Evolutionary conservation across 1,140 invertebrate species (phyloP), one percentile per base, ranked within the genome.

Genomic region (Leptinotarsa undecemlineata): DNA sequence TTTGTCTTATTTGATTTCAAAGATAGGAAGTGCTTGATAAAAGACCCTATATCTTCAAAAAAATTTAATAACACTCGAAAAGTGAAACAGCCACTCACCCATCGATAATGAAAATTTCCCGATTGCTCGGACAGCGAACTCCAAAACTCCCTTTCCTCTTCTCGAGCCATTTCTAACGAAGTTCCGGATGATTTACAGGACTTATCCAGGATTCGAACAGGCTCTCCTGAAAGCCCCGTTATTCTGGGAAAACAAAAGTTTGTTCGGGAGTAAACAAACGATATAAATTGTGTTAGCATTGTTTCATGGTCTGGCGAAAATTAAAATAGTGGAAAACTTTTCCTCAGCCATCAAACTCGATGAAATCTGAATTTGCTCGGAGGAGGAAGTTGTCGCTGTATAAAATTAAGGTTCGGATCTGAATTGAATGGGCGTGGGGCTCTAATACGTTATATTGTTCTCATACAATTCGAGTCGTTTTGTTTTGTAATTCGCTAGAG

Each of bases 391-490:
- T 57, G 51, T 19, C n/a, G 15, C n/a, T 57, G 51, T 57, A 57
- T 57, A 57, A 57, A 57, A 19, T 57, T 57, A 19, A 57, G 15
- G 15, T 57, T 57, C 51, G 51, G 51, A 57, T 57, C n/a, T 57
- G 51, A 57, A 57, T 57, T 5, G 51, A 8, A 17, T 57, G n/a
- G 51, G 51, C 17, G 17, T 19, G 15, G 51, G 1, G 4, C 51
- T 57, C n/a, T 57, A 57, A 57, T 57, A 19, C 51, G 51, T 57
- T 57, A 57, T 57, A 57, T 57, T 57, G 51, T 57, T 57, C 51
- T 57, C 51, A 19, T 57, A 57, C 51, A 57, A 57, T 57, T 19
- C 51, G 15, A 57, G 15, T 57, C 51, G n/a, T 57, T 42, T 42
- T 42, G 33, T 42, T 42, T 42, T 42, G 33, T 42, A 42, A 42